Evolutionary conservation across 2,888 invertebrate genomes (phyloP).

Genomic region (Junonia oenone): DNA sequence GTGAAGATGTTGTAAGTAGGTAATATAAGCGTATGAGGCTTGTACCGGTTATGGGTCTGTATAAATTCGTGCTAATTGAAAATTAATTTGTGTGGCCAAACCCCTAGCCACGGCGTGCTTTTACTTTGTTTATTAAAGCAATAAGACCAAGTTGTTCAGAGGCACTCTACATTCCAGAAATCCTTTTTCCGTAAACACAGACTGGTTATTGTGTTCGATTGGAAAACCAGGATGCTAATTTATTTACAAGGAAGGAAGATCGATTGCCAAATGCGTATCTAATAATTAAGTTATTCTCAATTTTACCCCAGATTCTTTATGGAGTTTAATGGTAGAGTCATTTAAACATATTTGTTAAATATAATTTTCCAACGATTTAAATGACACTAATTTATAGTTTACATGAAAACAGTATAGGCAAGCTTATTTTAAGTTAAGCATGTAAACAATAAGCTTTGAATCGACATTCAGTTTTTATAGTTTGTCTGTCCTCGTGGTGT

Average conservation of each 20-base stretch:
- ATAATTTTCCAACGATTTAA: too few species aligned
- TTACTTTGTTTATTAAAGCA: neutral
- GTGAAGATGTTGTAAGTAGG: constrained; percentile 35
- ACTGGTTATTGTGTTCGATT: neutral
- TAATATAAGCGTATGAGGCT: constrained; percentile 36
- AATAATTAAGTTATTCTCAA: neutral
- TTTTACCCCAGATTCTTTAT: neutral
- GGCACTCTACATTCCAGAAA: neutral
- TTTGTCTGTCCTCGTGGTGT: neutral
- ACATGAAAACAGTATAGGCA: neutral
- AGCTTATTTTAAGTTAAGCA: neutral
- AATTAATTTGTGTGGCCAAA: constrained; percentile 44
- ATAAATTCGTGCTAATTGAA: constrained; percentile 42
- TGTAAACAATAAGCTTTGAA: neutral
- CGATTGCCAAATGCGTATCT: neutral
- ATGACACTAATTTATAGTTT: too few species aligned
- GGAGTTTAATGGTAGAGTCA: neutral
- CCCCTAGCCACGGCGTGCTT: constrained; percentile 3
- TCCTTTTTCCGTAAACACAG: neutral
- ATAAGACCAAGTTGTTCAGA: neutral
- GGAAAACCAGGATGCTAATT: neutral
- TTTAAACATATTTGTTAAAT: neutral
- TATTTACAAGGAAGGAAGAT: neutral
- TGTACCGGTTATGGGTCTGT: constrained; percentile 39
- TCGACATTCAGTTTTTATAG: neutral